A percentile compares a stretch with the other conserved stretches of the same genome.
These are phyloP conservation scores for Psittacula echo DNA, from an alignment of 2,797 vertebrate genomes.

Conservation along the genomic window DNA sequence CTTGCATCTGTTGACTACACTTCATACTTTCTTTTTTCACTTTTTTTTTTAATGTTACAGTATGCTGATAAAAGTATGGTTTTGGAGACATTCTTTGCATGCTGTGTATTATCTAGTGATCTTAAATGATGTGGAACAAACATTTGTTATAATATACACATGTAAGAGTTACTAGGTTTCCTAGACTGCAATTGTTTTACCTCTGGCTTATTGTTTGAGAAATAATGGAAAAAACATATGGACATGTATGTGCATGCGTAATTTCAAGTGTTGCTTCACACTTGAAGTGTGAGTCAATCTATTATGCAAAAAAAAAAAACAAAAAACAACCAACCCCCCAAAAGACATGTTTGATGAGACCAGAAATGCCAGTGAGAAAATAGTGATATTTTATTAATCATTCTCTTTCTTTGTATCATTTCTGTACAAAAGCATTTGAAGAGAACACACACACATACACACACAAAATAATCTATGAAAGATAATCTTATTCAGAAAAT, in stretches of 20 bases:
- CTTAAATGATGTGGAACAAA: not conserved
- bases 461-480: not conserved
- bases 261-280: constrained; percentile 65
- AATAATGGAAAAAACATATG: constrained; percentile 63
- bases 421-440: not conserved
- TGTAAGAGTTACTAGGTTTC: not conserved
- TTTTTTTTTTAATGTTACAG: not conserved
- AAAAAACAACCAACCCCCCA: not conserved
- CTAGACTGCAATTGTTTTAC: not conserved
- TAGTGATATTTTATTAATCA: constrained; percentile 40
- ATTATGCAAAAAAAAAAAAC: constrained; percentile 27
- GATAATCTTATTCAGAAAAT: not conserved
- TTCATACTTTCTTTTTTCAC: not conserved
- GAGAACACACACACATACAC: not conserved
- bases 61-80: not conserved
- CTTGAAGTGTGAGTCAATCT: constrained; percentile 64
- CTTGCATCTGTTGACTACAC: not conserved
- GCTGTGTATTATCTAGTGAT: not conserved
- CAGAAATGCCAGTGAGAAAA: constrained; percentile 48
- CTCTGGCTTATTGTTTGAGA: constrained; percentile 44
- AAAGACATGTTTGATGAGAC: constrained; percentile 49
- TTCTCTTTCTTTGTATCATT: not conserved
- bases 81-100: not conserved
- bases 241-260: constrained; percentile 51
- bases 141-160: not conserved